Percentiles rank a stretch among this genome's conserved stretches.
These are phyloP conservation scores for Herpetotheres cachinnans DNA, from an alignment of 2,113 vertebrate species.

Conservation along the genomic window DNA sequence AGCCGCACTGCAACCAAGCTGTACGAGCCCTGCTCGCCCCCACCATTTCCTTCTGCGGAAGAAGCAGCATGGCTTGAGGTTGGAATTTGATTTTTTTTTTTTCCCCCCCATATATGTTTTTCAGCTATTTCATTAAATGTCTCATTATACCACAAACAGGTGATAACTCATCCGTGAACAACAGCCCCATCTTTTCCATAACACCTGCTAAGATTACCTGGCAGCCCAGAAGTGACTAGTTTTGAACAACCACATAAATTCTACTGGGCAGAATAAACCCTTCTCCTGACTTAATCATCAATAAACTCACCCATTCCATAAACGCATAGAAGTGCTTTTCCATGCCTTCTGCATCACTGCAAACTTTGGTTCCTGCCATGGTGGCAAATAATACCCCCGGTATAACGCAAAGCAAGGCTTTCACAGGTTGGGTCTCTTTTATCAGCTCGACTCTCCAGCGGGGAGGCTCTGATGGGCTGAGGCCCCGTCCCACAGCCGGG, in stretches of 20 bases:
- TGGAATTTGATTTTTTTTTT: neutral
- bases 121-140: neutral
- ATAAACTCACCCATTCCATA: neutral
- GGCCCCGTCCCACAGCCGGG: fast-evolving
- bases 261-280: neutral
- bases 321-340: neutral
- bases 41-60: neutral
- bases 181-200: neutral
- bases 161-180: neutral
- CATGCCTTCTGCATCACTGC: neutral
- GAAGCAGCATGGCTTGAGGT: neutral
- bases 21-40: fast-evolving
- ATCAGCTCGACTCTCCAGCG: fast-evolving
- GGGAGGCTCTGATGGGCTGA: neutral
- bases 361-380: neutral
- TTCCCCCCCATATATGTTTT: neutral
- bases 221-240: neutral
- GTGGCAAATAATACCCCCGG: neutral
- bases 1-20: neutral
- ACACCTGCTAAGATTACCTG: neutral
- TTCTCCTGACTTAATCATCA: neutral
- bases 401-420: neutral
- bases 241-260: neutral
- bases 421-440: neutral
- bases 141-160: neutral